Conservation (phyloP, 2,888 invertebrate genomes). For the Nasonovia ribisnigri region DNA sequence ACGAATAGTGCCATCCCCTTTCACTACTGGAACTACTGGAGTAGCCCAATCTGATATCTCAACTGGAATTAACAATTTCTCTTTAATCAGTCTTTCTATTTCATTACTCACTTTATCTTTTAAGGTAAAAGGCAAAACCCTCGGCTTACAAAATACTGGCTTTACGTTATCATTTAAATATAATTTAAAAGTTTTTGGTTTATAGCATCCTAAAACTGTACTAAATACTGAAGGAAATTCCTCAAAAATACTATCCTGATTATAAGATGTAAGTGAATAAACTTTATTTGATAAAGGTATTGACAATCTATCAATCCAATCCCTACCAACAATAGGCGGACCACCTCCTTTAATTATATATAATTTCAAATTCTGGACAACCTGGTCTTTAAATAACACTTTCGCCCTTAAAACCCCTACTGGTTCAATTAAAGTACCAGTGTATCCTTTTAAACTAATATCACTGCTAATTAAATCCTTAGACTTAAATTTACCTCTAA, state of each 20-base stretch:
- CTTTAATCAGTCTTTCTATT: slow-evolving; percentile 66
- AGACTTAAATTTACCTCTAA: no score
- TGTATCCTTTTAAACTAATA: no score
- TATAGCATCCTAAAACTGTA: slow-evolving; percentile 19
- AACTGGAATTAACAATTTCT: slow-evolving; percentile 66
- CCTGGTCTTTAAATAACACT: no score
- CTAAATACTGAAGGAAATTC: slow-evolving; percentile 58
- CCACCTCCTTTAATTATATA: background rate
- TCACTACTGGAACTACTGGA: slow-evolving; percentile 69
- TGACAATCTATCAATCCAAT: no score
- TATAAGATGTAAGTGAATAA: background rate
- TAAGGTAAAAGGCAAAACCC: slow-evolving; percentile 67
- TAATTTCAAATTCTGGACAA: background rate
- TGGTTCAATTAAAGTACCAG: no score
- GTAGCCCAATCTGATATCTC: slow-evolving; percentile 68
- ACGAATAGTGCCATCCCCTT: slow-evolving; percentile 68
- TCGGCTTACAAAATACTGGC: slow-evolving; percentile 66
- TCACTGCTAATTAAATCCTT: no score
- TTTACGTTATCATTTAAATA: slow-evolving; percentile 6
- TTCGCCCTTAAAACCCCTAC: no score
- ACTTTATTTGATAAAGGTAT: no score
- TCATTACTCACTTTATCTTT: slow-evolving; percentile 66
- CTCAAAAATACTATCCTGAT: slow-evolving; percentile 64
- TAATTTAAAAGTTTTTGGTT: slow-evolving; percentile 19
- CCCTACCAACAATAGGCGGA: background rate